Percentiles rank a stretch among this genome's conserved stretches.
Evolutionary conservation across 1,140 invertebrate genomes (phyloP).

Genomic region (Macrobrachium nipponense): DNA sequence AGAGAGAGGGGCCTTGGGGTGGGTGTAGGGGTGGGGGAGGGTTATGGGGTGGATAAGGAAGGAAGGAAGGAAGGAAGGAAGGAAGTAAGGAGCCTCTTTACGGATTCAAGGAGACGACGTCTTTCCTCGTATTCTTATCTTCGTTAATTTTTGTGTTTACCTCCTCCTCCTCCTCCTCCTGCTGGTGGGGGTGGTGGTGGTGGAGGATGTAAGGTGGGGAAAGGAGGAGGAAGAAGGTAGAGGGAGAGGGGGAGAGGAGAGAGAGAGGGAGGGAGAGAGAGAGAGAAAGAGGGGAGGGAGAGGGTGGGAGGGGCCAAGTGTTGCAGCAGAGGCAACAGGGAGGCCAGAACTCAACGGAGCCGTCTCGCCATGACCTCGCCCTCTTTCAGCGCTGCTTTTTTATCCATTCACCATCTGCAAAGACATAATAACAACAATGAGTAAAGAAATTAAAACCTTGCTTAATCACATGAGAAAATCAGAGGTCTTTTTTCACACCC

Average conservation of each 20-base stretch:
- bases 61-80: slow-evolving; percentile 4
- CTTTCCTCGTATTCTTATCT: neutral
- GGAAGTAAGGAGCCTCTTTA: neutral
- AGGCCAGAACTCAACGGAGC: too few species aligned
- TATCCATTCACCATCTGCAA: too few species aligned
- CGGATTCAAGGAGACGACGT: neutral
- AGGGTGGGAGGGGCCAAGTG: neutral
- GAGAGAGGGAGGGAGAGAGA: neutral
- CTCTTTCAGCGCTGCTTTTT: too few species aligned
- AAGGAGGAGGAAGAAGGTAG: neutral
- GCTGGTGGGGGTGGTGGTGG: neutral
- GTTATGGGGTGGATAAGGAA: neutral
- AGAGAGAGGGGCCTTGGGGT: neutral
- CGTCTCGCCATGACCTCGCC: too few species aligned
- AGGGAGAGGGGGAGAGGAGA: neutral
- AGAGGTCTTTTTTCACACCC: too few species aligned
- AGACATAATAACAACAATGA: too few species aligned
- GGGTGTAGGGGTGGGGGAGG: neutral
- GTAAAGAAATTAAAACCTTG: too few species aligned
- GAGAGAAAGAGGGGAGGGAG: too few species aligned
- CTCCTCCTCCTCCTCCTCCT: neutral
- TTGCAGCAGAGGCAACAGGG: too few species aligned
- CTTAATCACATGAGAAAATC: too few species aligned
- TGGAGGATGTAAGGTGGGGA: neutral
- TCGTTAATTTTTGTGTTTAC: neutral